Conservation (phyloP, 2,797 vertebrate genomes). For the Petrocephalus schoutedeni region DNA sequence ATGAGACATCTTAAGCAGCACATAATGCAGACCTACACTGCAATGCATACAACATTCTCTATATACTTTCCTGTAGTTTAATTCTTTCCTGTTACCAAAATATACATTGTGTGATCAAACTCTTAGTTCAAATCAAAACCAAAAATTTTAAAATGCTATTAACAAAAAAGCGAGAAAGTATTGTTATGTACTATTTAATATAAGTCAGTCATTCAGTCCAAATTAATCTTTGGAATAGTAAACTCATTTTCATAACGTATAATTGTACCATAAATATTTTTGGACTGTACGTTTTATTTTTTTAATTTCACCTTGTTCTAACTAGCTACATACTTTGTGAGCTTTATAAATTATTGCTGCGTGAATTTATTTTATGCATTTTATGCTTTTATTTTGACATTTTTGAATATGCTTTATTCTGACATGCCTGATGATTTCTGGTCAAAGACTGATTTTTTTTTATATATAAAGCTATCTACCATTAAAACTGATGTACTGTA, state of each 20-base stretch:
- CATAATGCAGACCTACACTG: neutral
- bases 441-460: neutral
- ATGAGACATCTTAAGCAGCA: neutral
- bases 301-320: neutral
- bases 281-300: neutral
- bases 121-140: neutral
- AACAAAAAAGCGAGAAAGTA: neutral
- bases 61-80: neutral
- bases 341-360: conserved; percentile 1
- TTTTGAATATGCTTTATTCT: neutral
- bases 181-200: neutral
- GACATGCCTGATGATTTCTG: neutral
- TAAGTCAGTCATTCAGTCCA: neutral
- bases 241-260: neutral
- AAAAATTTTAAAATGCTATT: neutral
- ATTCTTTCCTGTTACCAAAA: neutral
- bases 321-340: conserved; percentile 11
- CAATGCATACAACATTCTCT: conserved; percentile 4
- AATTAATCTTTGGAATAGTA: neutral
- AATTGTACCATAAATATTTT: neutral
- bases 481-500: neutral
- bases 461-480: neutral
- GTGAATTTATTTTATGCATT: neutral
- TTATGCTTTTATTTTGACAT: neutral
- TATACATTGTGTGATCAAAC: neutral